phyloP scores from a whole-genome alignment of 2,113 vertebrate genomes.

The Megaptera novaeangliae region DNA sequence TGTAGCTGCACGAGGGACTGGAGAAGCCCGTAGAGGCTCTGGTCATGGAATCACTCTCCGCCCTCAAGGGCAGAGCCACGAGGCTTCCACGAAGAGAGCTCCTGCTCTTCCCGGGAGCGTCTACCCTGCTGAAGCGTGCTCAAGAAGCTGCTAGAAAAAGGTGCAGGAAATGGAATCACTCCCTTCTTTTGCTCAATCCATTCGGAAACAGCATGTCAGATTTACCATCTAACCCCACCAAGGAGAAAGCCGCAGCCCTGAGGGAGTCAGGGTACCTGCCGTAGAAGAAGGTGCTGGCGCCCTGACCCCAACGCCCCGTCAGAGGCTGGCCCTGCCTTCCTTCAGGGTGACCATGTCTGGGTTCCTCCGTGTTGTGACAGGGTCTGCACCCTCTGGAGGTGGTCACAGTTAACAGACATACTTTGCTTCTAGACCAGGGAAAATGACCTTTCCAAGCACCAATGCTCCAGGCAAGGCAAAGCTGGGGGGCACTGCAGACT shows the following conservation, averaged over 20 bases:
- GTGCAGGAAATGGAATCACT: accelerated
- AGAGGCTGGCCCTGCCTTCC: not conserved
- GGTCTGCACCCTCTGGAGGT: not conserved
- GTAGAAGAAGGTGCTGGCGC: not conserved
- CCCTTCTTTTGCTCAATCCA: not conserved
- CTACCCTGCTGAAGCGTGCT: not conserved
- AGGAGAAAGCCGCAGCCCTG: not conserved
- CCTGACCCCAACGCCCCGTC: not conserved
- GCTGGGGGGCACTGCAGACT: not conserved
- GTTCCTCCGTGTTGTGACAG: not conserved
- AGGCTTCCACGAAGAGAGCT: accelerated
- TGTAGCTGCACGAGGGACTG: not conserved
- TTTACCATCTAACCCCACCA: not conserved
- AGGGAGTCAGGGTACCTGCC: not conserved
- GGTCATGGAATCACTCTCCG: not conserved
- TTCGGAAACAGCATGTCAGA: not conserved
- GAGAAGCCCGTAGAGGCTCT: not conserved
- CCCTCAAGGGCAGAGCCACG: not conserved
- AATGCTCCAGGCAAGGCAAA: not conserved
- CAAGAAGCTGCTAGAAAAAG: not conserved
- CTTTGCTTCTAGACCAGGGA: not conserved
- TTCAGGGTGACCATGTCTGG: not conserved
- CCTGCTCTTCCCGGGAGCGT: not conserved
- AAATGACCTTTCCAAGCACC: not conserved
- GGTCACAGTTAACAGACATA: too few relatives aligned